phyloP scores from a whole-genome alignment of 2,113 vertebrate genomes.

The Perca fluviatilis region DNA sequence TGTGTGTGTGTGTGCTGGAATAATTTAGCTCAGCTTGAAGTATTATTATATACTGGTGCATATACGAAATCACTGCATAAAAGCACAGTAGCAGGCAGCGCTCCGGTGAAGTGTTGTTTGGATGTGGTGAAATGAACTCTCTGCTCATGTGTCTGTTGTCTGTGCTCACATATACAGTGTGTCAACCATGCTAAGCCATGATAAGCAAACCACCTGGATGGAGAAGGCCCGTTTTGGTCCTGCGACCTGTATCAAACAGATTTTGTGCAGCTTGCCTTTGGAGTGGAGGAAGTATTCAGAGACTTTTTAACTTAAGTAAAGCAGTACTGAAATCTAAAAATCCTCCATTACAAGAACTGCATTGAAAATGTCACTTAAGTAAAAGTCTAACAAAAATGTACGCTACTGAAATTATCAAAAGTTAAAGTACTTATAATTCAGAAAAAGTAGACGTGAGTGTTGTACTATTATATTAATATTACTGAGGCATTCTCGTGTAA shows the following conservation, averaged over 20 bases:
- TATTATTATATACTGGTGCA: constrained; percentile 12
- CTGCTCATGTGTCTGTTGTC: background rate
- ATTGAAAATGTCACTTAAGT: background rate
- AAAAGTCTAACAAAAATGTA: background rate
- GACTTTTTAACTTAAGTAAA: background rate
- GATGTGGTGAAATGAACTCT: background rate
- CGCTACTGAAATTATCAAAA: background rate
- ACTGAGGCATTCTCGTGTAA: background rate
- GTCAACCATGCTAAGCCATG: background rate
- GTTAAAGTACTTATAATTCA: background rate
- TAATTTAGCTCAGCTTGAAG: constrained; percentile 13
- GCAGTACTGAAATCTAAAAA: background rate
- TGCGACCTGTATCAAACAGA: background rate
- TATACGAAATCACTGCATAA: background rate
- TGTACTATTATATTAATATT: background rate
- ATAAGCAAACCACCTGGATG: constrained; percentile 22
- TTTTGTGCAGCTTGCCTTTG: background rate
- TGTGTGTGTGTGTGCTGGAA: constrained; percentile 24
- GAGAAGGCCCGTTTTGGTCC: background rate
- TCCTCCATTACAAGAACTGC: background rate
- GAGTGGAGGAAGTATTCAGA: background rate
- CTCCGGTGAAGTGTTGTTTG: background rate
- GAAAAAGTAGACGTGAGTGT: too few relatives aligned
- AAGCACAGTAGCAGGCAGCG: background rate
- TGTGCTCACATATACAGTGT: background rate